Evolutionary conservation across 2,797 vertebrate species (phyloP), one percentile per base, ranked within the genome.

Genomic region (Myotis vivesi): DNA sequence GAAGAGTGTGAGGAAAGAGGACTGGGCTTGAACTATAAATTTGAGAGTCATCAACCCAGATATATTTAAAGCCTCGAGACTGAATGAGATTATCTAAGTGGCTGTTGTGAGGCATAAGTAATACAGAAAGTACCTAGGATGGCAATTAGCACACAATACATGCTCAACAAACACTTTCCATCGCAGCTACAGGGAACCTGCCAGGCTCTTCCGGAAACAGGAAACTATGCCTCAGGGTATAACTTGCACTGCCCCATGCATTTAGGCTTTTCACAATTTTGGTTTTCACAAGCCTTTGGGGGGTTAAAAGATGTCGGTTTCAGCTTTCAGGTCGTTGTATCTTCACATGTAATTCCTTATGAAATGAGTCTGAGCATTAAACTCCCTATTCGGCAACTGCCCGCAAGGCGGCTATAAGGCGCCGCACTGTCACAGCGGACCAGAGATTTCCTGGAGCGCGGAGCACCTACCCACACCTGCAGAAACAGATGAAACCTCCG

Each of bases 231-330:
- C 23, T 88, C n/a, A 28, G 64, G 25, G 95, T 86, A 68, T 68
- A 75, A 62, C 80, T 85, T 44, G 91, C 96, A 72, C 68, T 96
- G 79, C 62, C 83, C 66, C 64, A 57, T 76, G 92, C 96, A 96
- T 97, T 96, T 0, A 0, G 87, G 59, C 71, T 94, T 97, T 95
- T 95, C 91, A 38, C 89, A 96, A 89, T 44, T 85, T 97, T 94
- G 94, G 71, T 85, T 97, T 98, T 97, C 94, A 7, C 76, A 79
- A 92, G 68, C 64, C 44, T 96, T 94, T 94, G 96, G n/a, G 59
- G 92, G 44, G 66, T 91, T 95, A 71, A 97, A 81, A 79, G 44
- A 38, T 95, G 55, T 92, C 97, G 79, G 94, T 96, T 94, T 96
- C 93, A 80, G 38, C 76, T 81, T 95, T 94, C 79, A 20, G 49